A percentile compares a stretch with the other conserved stretches of the same genome.
These are phyloP conservation scores for Euleptes europaea DNA, from an alignment of 2,113 vertebrate genomes.

Conservation along the genomic window DNA sequence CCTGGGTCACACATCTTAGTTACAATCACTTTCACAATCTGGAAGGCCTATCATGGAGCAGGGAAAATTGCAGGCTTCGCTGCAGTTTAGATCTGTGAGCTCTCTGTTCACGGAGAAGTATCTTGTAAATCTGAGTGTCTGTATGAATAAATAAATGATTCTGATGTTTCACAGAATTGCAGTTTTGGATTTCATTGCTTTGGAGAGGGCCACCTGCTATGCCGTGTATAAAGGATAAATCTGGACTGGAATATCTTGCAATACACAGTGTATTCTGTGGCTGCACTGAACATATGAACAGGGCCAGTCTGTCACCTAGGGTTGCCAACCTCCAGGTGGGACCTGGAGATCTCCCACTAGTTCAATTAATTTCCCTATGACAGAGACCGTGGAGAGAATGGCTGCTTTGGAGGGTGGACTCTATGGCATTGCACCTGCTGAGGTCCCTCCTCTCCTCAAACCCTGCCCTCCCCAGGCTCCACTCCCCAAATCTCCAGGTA, in stretches of 20 bases:
- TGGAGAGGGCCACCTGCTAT: neutral
- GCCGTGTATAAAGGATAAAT: neutral
- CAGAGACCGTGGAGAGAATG: too few relatives aligned
- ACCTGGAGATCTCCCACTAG: too few relatives aligned
- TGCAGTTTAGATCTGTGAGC: neutral
- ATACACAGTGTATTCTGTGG: neutral
- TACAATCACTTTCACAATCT: neutral
- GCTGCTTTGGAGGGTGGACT: too few relatives aligned
- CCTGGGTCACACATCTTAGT: neutral
- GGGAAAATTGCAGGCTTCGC: rapidly evolving
- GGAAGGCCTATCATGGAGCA: neutral
- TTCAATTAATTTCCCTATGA: too few relatives aligned
- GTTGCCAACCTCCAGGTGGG: too few relatives aligned
- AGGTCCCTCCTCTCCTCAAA: too few relatives aligned
- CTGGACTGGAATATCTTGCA: neutral
- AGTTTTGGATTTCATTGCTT: neutral
- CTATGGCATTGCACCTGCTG: too few relatives aligned
- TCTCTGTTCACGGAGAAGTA: neutral
- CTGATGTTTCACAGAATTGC: neutral
- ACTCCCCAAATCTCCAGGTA: too few relatives aligned
- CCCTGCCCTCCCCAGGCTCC: too few relatives aligned
- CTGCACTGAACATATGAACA: too few relatives aligned
- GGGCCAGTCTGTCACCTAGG: too few relatives aligned
- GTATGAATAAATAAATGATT: neutral
- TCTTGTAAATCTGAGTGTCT: neutral